Conservation (phyloP, 2,113 vertebrate species). For the Baryphthengus martii region DNA sequence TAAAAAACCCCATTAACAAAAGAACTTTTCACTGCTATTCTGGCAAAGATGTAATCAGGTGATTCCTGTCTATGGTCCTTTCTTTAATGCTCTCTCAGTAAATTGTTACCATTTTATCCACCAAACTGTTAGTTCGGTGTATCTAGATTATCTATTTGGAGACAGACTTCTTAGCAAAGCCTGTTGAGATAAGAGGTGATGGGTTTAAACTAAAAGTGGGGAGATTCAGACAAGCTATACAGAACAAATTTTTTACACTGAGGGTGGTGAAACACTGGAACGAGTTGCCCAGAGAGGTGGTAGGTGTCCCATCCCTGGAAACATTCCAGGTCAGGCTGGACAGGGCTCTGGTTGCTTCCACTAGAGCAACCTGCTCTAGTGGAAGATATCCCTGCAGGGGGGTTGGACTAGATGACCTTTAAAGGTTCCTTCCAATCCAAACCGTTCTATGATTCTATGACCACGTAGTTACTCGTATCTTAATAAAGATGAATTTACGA, state of each 20-base stretch:
- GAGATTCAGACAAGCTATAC: background rate
- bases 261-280: background rate
- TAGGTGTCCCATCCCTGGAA: background rate
- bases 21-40: background rate
- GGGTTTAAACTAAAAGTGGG: background rate
- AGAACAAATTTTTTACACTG: background rate
- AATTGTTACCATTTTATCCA: background rate
- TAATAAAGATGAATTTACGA: background rate
- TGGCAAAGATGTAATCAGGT: background rate
- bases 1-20: background rate
- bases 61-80: background rate
- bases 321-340: background rate
- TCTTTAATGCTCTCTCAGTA: background rate
- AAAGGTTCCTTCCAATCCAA: background rate
- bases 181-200: rapidly evolving
- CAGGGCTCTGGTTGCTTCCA: rapidly evolving
- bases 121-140: background rate
- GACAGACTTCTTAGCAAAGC: background rate
- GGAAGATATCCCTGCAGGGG: background rate
- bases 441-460: background rate
- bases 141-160: background rate
- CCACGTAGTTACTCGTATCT: background rate
- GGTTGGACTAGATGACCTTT: background rate
- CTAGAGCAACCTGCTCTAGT: background rate
- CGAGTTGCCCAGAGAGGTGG: background rate